A percentile compares a stretch with the other conserved stretches of the same genome.
phyloP scores from a whole-genome alignment of 1,140 invertebrate species.

The Berghia stephanieae region DNA sequence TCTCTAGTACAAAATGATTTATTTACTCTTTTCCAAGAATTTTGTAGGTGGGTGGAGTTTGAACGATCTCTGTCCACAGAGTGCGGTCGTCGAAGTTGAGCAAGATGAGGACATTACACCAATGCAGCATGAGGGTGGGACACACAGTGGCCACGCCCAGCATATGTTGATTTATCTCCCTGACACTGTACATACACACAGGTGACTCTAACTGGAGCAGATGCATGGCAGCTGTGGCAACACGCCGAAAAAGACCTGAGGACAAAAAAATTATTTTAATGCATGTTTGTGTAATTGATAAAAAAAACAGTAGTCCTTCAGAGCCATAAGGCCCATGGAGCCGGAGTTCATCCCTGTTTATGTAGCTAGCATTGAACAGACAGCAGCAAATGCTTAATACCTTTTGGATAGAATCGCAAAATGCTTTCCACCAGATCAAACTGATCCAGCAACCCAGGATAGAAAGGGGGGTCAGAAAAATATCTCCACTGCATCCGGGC shows the following conservation, averaged over 20 bases:
- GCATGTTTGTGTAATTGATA: no score
- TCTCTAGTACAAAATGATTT: not conserved
- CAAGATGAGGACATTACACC: conserved; percentile 77
- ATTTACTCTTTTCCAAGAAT: conserved; percentile 57
- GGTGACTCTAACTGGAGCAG: conserved; percentile 66
- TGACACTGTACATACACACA: conserved; percentile 59
- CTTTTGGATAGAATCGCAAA: no score
- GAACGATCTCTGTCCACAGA: conserved; percentile 74
- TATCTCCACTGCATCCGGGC: no score
- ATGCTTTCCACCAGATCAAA: no score
- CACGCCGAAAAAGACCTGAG: conserved; percentile 71
- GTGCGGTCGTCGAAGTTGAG: conserved; percentile 73
- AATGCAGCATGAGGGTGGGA: conserved; percentile 76
- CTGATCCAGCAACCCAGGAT: no score
- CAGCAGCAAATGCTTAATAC: no score
- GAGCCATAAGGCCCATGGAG: no score
- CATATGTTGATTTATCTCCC: conserved; percentile 72
- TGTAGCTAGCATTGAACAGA: no score
- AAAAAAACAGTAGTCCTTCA: no score
- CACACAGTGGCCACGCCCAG: conserved; percentile 68
- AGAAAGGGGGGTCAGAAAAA: no score
- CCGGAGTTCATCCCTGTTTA: no score
- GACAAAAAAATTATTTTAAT: conserved; percentile 20
- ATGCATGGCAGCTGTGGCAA: conserved; percentile 72
- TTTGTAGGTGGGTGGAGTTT: conserved; percentile 63